Conservation (phyloP, 2,888 invertebrate genomes). For the Leptura quadrifasciata region DNA sequence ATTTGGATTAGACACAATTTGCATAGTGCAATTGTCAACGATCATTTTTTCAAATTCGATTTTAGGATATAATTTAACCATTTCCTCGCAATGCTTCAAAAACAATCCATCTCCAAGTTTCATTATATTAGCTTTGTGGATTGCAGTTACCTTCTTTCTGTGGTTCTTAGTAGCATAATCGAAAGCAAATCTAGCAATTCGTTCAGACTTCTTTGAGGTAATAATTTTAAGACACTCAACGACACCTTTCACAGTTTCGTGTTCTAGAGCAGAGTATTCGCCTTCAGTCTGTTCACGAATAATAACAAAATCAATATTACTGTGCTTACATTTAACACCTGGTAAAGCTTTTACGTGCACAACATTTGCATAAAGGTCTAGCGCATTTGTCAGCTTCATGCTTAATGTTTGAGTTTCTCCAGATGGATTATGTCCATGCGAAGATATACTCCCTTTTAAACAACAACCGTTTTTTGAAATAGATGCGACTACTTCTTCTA, state of each 20-base stretch:
- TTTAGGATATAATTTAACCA: conserved; percentile 91
- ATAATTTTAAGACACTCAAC: conserved; percentile 98
- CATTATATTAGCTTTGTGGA: conserved; percentile 99
- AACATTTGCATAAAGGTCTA: conserved; percentile 94
- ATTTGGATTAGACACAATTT: conserved; percentile 97
- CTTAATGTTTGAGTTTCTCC: conserved; percentile 94
- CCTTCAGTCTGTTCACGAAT: conserved; percentile 99
- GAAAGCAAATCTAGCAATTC: conserved; percentile 99
- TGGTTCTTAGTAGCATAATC: conserved; percentile 97
- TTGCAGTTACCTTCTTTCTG: conserved; percentile 97
- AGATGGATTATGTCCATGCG: conserved; percentile 90
- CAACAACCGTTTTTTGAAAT: conserved; percentile 91
- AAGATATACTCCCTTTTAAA: conserved; percentile 86
- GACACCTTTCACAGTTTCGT: conserved; percentile 92
- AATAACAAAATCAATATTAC: conserved; percentile 95
- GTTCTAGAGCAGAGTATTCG: conserved; percentile 98
- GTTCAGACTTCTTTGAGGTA: conserved; percentile 91
- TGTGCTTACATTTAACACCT: conserved; percentile 89
- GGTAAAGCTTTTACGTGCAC: conserved; percentile 96
- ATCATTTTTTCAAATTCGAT: conserved; percentile 98
- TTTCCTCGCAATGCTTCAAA: conserved; percentile 90
- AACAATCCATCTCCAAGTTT: conserved; percentile 98
- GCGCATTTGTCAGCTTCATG: conserved; percentile 90
- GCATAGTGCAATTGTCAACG: conserved; percentile 99
- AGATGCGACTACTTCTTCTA: conserved; percentile 88